A percentile compares a stretch with the other conserved stretches of the same genome.
These are phyloP conservation scores for Agonum fuliginosum DNA, from an alignment of 2,888 invertebrate species.

Conservation along the genomic window DNA sequence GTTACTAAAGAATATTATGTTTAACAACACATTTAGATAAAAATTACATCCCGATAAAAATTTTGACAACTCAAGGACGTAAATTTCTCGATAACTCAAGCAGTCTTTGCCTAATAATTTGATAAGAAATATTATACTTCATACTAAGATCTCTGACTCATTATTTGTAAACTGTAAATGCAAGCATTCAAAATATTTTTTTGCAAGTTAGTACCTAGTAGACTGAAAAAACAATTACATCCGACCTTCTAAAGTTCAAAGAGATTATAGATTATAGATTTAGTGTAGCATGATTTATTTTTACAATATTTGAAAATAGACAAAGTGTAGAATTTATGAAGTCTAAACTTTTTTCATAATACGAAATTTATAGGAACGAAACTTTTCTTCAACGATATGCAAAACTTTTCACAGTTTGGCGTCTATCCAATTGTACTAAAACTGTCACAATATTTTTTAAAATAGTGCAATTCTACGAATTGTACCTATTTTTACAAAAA, in stretches of 20 bases:
- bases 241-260: too few relatives aligned
- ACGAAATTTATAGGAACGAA: conserved; percentile 24
- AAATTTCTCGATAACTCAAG: not conserved
- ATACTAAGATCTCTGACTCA: too few relatives aligned
- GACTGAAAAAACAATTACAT: too few relatives aligned
- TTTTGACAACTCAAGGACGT: too few relatives aligned
- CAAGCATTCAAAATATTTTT: too few relatives aligned
- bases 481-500: conserved; percentile 32
- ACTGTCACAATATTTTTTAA: conserved; percentile 41
- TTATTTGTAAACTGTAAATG: too few relatives aligned
- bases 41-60: too few relatives aligned
- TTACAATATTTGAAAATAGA: conserved; percentile 23
- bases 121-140: not conserved
- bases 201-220: too few relatives aligned
- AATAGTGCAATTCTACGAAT: conserved; percentile 15
- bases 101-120: not conserved
- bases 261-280: not conserved
- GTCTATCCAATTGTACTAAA: conserved; percentile 24
- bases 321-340: conserved; percentile 4
- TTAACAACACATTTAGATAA: too few relatives aligned
- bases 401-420: conserved; percentile 32
- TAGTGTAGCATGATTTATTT: not conserved
- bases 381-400: conserved; percentile 28
- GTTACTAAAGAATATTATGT: too few relatives aligned
- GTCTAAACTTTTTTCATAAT: conserved; percentile 30